These are phyloP conservation scores for Zapus hudsonius DNA, from an alignment of 2,113 vertebrate genomes.

Conservation along the genomic window DNA sequence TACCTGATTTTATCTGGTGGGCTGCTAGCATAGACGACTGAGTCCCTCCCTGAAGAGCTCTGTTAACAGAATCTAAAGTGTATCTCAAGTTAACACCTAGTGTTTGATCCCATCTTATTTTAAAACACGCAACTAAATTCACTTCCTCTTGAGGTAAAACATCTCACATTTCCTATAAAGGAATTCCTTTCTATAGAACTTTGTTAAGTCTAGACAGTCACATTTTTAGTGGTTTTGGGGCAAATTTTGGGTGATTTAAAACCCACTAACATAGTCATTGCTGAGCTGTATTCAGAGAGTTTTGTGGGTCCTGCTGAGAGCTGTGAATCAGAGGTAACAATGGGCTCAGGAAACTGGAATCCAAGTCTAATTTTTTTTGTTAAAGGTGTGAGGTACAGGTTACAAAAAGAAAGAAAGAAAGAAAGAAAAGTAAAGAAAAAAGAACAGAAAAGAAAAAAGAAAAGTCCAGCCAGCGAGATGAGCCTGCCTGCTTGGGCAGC, in stretches of 20 bases:
- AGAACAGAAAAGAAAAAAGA: background rate
- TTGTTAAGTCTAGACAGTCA: background rate
- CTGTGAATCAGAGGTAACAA: background rate
- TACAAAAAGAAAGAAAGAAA: background rate
- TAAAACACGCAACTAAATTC: background rate
- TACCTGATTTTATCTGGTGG: background rate
- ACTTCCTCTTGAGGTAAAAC: background rate
- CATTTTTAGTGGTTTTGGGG: background rate
- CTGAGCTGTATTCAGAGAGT: background rate
- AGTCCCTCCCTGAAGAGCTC: background rate
- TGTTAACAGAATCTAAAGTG: fast-evolving
- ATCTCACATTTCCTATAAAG: background rate
- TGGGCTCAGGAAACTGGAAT: conserved; percentile 39
- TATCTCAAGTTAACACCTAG: background rate
- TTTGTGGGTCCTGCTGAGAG: background rate
- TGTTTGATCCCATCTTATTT: conserved; percentile 10
- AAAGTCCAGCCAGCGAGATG: background rate
- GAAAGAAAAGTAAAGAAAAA: background rate
- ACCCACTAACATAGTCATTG: background rate
- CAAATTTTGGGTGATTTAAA: background rate
- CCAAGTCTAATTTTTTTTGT: fast-evolving
- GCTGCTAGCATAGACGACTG: background rate
- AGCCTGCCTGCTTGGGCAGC: background rate
- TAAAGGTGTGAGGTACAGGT: conserved; percentile 31
- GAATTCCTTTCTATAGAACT: background rate